A percentile compares a stretch with the other conserved stretches of the same genome.
These are phyloP conservation scores for Neodiprion fabricii DNA, from an alignment of 1,140 invertebrate genomes.

Conservation along the genomic window DNA sequence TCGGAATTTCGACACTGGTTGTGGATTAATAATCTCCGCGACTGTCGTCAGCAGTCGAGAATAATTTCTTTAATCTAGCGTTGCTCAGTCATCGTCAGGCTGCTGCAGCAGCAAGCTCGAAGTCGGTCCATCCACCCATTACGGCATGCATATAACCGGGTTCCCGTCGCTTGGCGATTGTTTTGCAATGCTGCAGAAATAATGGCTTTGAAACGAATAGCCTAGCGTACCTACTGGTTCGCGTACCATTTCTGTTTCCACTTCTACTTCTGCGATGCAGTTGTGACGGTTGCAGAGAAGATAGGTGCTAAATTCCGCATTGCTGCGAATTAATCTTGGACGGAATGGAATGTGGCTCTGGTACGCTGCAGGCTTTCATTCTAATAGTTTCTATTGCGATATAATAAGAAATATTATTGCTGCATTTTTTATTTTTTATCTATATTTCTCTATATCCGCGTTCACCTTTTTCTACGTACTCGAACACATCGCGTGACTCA, in stretches of 20 bases:
- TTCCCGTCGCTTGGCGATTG: neutral
- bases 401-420: neutral
- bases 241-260: neutral
- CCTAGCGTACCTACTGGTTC: neutral
- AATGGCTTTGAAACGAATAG: neutral
- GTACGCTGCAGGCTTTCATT: neutral
- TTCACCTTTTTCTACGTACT: no score
- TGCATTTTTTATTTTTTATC: neutral
- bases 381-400: neutral
- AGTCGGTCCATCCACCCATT: neutral
- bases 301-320: constrained; percentile 1
- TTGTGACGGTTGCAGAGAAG: neutral
- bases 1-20: neutral
- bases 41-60: neutral
- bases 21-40: no score
- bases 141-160: neutral
- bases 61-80: neutral
- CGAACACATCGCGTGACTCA: no score
- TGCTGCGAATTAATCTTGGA: constrained; percentile 4
- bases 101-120: neutral
- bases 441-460: no score
- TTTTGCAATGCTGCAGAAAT: constrained; percentile 7
- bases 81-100: neutral
- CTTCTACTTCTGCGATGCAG: neutral
- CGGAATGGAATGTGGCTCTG: constrained; percentile 2